A percentile compares a stretch with the other conserved stretches of the same genome.
phyloP scores from a whole-genome alignment of 1,140 invertebrate species.

The Protaetia brevitarsis region DNA sequence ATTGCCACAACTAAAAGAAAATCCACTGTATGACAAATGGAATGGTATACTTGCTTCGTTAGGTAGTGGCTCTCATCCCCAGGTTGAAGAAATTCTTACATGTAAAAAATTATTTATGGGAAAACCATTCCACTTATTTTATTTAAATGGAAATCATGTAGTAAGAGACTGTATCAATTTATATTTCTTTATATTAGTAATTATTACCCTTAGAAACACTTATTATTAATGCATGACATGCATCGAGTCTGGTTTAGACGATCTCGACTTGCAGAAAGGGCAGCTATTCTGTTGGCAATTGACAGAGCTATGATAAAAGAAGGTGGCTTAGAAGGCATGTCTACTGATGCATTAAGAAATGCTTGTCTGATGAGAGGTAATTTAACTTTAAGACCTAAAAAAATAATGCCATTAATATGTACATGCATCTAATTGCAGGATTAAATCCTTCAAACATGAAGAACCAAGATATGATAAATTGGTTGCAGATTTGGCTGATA shows the following conservation, averaged over 20 bases:
- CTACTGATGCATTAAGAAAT: conserved; percentile 61
- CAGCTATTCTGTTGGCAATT: conserved; percentile 70
- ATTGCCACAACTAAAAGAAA: conserved; percentile 53
- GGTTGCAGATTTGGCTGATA: conserved; percentile 71
- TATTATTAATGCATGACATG: conserved; percentile 69
- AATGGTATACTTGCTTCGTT: conserved; percentile 59
- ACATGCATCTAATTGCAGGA: conserved; percentile 45
- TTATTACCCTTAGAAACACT: conserved; percentile 60
- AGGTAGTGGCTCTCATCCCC: conserved; percentile 73
- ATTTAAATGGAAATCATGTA: conserved; percentile 59
- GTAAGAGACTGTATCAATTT: conserved; percentile 53
- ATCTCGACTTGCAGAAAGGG: conserved; percentile 63
- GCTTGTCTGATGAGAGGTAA: conserved; percentile 61
- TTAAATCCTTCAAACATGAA: conserved; percentile 72
- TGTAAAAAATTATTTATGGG: conserved; percentile 66
- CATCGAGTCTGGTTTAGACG: conserved; percentile 58
- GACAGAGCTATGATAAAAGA: conserved; percentile 74
- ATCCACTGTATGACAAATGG: conserved; percentile 55
- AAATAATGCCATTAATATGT: too few relatives aligned
- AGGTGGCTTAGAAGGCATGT: conserved; percentile 64
- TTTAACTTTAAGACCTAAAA: not conserved
- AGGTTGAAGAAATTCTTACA: conserved; percentile 59
- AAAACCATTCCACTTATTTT: conserved; percentile 63
- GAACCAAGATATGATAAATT: conserved; percentile 67
- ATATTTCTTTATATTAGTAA: not conserved